These are phyloP conservation scores for Griposia aprilina DNA, from an alignment of 2,888 invertebrate genomes.

Conservation along the genomic window DNA sequence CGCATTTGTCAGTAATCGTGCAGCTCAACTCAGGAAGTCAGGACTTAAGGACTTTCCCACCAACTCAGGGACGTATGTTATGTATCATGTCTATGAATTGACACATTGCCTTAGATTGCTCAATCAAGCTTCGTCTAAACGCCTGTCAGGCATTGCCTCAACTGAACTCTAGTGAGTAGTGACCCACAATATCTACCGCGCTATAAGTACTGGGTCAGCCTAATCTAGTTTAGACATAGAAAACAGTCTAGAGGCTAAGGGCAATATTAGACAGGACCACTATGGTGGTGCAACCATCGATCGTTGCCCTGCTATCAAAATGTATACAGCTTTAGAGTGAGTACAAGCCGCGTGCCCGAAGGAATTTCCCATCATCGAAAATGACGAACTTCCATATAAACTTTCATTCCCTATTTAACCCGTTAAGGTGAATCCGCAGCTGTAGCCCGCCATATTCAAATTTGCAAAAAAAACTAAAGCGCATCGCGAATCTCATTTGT, in stretches of 20 bases:
- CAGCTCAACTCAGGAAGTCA: no score
- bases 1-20: no score
- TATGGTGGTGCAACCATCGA: background rate
- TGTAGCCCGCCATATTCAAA: no score
- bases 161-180: background rate
- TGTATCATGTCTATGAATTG: background rate
- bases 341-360: background rate
- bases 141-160: background rate
- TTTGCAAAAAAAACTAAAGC: no score
- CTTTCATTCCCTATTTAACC: background rate
- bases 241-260: background rate
- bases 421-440: no score
- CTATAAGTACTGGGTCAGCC: background rate
- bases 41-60: no score
- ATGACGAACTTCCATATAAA: background rate
- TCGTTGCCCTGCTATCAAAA: background rate
- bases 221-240: slow-evolving; percentile 6
- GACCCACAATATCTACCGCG: slow-evolving; percentile 17
- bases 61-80: no score
- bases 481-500: no score
- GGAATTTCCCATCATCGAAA: background rate
- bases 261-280: background rate
- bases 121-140: background rate
- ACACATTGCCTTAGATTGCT: background rate
- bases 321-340: background rate